These are phyloP conservation scores for Thecocarcelia acutangulata DNA, from an alignment of 2,888 invertebrate genomes.

Conservation along the genomic window DNA sequence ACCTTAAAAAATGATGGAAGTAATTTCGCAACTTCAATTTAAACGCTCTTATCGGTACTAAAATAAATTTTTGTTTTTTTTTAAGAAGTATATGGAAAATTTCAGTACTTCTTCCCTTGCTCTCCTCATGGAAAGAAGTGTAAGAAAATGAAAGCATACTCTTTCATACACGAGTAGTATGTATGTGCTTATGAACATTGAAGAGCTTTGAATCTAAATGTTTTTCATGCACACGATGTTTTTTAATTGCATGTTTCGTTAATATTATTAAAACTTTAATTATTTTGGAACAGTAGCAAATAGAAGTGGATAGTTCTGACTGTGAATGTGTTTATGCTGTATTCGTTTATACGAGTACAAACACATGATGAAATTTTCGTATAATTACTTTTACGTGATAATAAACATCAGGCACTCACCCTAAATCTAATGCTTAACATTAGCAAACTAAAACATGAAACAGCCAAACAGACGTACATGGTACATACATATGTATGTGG, in stretches of 20 bases:
- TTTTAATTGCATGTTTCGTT: constrained; percentile 50
- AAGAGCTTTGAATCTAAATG: not conserved
- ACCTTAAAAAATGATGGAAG: too few relatives aligned
- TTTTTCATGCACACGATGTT: constrained; percentile 6
- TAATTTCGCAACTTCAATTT: too few relatives aligned
- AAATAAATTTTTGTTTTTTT: too few relatives aligned
- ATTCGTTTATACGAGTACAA: constrained; percentile 8
- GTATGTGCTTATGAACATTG: not conserved
- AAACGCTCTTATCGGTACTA: too few relatives aligned
- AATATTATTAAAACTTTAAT: constrained; percentile 46
- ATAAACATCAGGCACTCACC: constrained; percentile 55
- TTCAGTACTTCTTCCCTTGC: too few relatives aligned
- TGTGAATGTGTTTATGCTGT: not conserved
- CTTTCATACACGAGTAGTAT: too few relatives aligned
- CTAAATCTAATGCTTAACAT: not conserved
- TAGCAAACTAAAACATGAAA: not conserved
- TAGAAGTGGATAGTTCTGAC: not conserved
- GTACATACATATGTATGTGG: too few relatives aligned
- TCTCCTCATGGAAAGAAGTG: too few relatives aligned
- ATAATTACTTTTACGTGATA: constrained; percentile 67
- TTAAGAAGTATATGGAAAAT: too few relatives aligned
- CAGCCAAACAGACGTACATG: not conserved
- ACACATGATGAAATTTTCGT: constrained; percentile 56
- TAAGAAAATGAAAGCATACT: too few relatives aligned
- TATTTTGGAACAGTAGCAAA: constrained; percentile 10